These are phyloP conservation scores for Drosophila prosaltans DNA, from an alignment of 1,140 invertebrate species.

Conservation along the genomic window DNA sequence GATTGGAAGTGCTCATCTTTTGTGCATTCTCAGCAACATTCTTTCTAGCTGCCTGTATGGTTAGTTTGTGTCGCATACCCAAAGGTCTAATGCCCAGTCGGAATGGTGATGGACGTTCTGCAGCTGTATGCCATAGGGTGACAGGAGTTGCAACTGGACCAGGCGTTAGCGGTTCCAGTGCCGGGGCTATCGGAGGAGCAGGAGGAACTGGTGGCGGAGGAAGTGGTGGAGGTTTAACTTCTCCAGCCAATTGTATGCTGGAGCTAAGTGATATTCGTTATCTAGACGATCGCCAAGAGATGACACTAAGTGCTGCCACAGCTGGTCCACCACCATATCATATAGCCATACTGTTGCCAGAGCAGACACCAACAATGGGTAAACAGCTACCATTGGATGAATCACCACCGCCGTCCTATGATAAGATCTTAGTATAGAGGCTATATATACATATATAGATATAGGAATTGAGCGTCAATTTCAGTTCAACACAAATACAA, in stretches of 20 bases:
- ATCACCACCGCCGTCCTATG: slow-evolving; percentile 86
- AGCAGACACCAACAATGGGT: slow-evolving; percentile 68
- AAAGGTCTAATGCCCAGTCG: slow-evolving; percentile 57
- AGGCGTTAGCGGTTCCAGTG: slow-evolving; percentile 19
- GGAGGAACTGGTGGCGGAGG: background rate
- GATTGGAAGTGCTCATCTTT: slow-evolving; percentile 87
- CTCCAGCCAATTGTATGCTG: slow-evolving; percentile 44
- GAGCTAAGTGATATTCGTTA: slow-evolving; percentile 60
- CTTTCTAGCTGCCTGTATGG: slow-evolving; percentile 86
- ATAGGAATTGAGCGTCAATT: slow-evolving; percentile 66
- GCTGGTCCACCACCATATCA: slow-evolving; percentile 85
- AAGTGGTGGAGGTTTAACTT: background rate
- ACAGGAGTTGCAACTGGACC: slow-evolving; percentile 30
- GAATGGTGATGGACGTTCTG: slow-evolving; percentile 39
- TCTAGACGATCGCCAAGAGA: slow-evolving; percentile 52
- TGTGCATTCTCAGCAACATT: slow-evolving; percentile 87
- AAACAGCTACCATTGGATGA: slow-evolving; percentile 83
- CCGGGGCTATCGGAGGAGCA: slow-evolving; percentile 42
- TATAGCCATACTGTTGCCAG: slow-evolving; percentile 86
- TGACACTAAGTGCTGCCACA: slow-evolving; percentile 42
- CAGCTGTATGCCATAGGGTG: slow-evolving; percentile 55
- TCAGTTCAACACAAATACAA: slow-evolving; percentile 33
- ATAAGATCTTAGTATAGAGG: slow-evolving; percentile 84
- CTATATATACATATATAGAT: slow-evolving; percentile 16
- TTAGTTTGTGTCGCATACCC: slow-evolving; percentile 84